Base-by-base conservation (phyloP, 1,140 invertebrate species). In the Grapholita molesta region DNA sequence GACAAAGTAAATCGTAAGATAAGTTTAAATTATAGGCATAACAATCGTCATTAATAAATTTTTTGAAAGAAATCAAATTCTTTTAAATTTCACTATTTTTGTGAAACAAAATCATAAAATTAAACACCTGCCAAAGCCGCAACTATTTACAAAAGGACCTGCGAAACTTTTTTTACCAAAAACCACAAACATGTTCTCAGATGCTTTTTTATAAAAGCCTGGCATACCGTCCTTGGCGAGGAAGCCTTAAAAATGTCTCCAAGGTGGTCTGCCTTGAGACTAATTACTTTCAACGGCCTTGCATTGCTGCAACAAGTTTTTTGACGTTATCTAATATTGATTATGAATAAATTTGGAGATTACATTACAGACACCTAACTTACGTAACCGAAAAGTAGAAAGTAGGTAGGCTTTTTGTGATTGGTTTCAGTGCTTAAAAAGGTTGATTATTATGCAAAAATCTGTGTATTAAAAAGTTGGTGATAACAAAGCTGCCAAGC, bases 281-380 rank as follows among this genome's bases (percentile, higher is more conserved):
- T 80, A 82, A 85, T 84, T 82, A 85, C 80, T 85, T 86, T 86
- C 82, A 64, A 77, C 72, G 69, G 70, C 80, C 79, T 76, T 77
- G 72, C 68, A 64, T 68, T 71, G 69, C 67, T 30, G 66, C 52
- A 68, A 72, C 68, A n/a, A 69, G 64, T 70, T 70, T 24, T 72
- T 71, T 71, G 66, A 68, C 67, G 68, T 68, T 70, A 71, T 76
- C 76, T 76, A 76, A 70, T 68, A 69, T 71, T 73, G 35, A 68
- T 71, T 74, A 74, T 80, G 69, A 74, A 77, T 75, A 73, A 75
- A 79, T 77, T 70, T 57, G 38, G 66, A 48, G 67, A 66, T 69
- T 70, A 70, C 61, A 70, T 69, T 69, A 70, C 64, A 64, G 53
- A 23, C 35, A 53, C 32, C 28, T 7, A 38, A 38, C 3, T 48